These are phyloP conservation scores for Drosophila basisetae DNA, from an alignment of 2,888 invertebrate genomes.

Conservation along the genomic window DNA sequence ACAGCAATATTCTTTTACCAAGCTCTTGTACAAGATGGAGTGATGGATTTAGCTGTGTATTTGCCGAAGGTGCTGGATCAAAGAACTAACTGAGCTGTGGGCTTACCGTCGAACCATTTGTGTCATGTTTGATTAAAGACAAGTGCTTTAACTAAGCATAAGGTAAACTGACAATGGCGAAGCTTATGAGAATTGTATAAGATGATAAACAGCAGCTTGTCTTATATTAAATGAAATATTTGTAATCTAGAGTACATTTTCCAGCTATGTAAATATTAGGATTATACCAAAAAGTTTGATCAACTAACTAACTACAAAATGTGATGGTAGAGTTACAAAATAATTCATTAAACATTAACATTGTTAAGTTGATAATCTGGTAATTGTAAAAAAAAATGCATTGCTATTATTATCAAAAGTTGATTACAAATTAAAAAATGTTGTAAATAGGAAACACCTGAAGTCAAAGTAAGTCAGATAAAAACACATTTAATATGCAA, in stretches of 20 bases:
- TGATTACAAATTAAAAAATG: not conserved
- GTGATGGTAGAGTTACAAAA: not conserved
- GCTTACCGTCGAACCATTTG: constrained; percentile 41
- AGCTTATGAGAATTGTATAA: not conserved
- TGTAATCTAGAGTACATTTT: not conserved
- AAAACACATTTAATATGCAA: constrained; percentile 3
- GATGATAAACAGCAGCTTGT: not conserved
- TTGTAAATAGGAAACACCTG: not conserved
- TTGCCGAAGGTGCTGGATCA: constrained; percentile 25
- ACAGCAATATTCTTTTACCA: constrained; percentile 30
- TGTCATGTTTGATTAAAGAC: constrained; percentile 54
- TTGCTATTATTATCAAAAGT: not conserved
- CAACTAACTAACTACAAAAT: not conserved
- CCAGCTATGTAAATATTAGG: not conserved
- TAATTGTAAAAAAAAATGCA: not conserved
- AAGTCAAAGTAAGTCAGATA: not conserved
- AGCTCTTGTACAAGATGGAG: constrained; percentile 28
- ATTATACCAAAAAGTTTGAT: not conserved
- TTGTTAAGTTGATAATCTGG: not conserved
- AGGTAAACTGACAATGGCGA: constrained; percentile 12
- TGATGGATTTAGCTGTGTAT: constrained; percentile 48
- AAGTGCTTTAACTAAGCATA: constrained; percentile 27
- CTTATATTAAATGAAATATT: not conserved
- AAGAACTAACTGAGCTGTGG: constrained; percentile 29
- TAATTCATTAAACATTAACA: not conserved